These are phyloP conservation scores for Agelas oroides DNA, from an alignment of 37 sponge, comb jelly and placozoan genomes.

Conservation along the genomic window DNA sequence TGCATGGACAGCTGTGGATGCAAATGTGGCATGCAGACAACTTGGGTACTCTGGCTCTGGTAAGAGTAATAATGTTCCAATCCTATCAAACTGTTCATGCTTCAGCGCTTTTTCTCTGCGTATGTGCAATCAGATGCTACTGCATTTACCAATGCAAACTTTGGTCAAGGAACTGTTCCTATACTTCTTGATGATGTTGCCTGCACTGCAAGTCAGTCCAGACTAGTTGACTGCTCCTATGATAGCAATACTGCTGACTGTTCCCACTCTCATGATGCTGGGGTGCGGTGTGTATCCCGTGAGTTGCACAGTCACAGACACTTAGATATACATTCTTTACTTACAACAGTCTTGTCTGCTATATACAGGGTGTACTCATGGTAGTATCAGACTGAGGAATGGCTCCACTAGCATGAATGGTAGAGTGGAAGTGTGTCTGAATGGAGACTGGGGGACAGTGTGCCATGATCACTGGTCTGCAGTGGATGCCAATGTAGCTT, in stretches of 20 bases:
- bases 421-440: conserved; percentile 4
- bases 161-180: neutral
- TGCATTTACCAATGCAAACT: too few species aligned
- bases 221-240: neutral
- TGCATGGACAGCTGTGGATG: conserved; percentile 3
- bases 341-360: too few species aligned
- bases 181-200: conserved; percentile 1
- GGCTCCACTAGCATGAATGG: neutral
- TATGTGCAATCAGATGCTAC: too few species aligned
- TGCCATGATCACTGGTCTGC: neutral
- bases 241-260: too few species aligned
- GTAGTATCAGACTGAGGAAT: neutral
- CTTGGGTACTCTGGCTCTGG: neutral
- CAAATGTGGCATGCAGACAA: conserved; percentile 13
- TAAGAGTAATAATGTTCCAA: too few species aligned
- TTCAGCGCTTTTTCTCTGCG: too few species aligned
- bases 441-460: conserved; percentile 1
- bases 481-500: conserved; percentile 1
- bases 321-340: too few species aligned
- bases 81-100: too few species aligned
- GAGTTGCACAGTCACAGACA: too few species aligned
- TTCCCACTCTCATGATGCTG: too few species aligned
- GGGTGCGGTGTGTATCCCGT: neutral
- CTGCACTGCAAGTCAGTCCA: neutral
- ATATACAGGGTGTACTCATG: conserved; percentile 12